A percentile compares a stretch with the other conserved stretches of the same genome.
These are phyloP conservation scores for Eupithecia tripunctaria DNA, from an alignment of 2,888 invertebrate species.

Conservation along the genomic window DNA sequence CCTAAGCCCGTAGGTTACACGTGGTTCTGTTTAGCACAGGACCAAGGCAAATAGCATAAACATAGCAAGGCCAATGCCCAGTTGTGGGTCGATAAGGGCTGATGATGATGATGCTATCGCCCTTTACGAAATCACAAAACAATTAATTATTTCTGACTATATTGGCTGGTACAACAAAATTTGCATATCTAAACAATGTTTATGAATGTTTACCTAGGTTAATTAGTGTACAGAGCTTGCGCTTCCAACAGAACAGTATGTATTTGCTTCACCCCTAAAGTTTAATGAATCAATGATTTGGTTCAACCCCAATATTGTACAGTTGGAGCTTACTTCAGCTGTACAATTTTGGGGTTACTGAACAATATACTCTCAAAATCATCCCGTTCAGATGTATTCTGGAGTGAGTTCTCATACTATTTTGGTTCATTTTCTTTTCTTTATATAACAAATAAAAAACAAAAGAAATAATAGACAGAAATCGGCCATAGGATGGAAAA, in stretches of 20 bases:
- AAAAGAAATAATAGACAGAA: too few species aligned
- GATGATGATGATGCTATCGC: constrained; percentile 8
- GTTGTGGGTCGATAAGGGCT: neutral
- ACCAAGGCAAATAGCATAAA: neutral
- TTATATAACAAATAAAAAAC: too few species aligned
- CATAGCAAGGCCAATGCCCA: neutral
- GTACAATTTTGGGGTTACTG: too few species aligned
- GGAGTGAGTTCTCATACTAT: neutral
- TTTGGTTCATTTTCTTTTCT: too few species aligned
- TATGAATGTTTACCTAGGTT: constrained; percentile 70
- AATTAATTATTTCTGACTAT: constrained; percentile 44
- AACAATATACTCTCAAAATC: too few species aligned
- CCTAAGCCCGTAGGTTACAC: too few species aligned
- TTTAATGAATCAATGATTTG: constrained; percentile 78
- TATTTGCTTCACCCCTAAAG: constrained; percentile 68
- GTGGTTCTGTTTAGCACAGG: too few species aligned
- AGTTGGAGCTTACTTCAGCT: too few species aligned
- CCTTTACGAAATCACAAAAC: constrained; percentile 37
- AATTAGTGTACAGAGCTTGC: constrained; percentile 69
- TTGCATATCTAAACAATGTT: constrained; percentile 47
- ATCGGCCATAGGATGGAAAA: too few species aligned
- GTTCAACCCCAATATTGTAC: constrained; percentile 59
- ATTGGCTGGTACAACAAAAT: constrained; percentile 49
- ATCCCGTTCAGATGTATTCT: neutral
- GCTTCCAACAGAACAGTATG: constrained; percentile 60